A percentile compares a stretch with the other conserved stretches of the same genome.
Conservation (phyloP, 2,113 vertebrate genomes). For the Onychostoma macrolepis region DNA sequence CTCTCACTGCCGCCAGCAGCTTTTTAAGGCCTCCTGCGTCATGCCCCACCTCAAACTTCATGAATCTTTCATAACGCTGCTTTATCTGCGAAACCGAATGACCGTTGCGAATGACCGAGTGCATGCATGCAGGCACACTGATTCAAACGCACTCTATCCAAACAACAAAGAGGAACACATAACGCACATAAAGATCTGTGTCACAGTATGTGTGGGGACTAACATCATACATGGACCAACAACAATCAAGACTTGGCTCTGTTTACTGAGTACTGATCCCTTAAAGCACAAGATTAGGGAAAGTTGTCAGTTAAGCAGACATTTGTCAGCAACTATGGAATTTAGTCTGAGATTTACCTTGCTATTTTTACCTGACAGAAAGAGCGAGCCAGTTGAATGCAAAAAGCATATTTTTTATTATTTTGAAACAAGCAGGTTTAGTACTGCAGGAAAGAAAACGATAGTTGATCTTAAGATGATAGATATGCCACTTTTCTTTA, state of each 20-base stretch:
- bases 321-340: not conserved
- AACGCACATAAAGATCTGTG: constrained; percentile 11
- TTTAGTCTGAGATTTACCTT: not conserved
- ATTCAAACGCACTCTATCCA: constrained; percentile 23
- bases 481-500: constrained; percentile 14
- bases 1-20: not conserved
- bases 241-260: not conserved
- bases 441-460: not conserved
- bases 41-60: constrained; percentile 83
- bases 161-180: constrained; percentile 29
- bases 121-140: constrained; percentile 12
- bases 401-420: not conserved
- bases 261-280: not conserved
- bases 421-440: not conserved
- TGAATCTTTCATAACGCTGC: constrained; percentile 88
- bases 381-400: not conserved
- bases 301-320: not conserved
- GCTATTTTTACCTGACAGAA: not conserved
- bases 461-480: not conserved
- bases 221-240: not conserved
- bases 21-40: constrained; percentile 71
- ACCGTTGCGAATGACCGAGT: constrained; percentile 65
- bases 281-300: not conserved
- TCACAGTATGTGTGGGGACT: constrained; percentile 2
- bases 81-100: constrained; percentile 72